Conservation (phyloP, 2,113 vertebrate species). For the Morphnarchus princeps region DNA sequence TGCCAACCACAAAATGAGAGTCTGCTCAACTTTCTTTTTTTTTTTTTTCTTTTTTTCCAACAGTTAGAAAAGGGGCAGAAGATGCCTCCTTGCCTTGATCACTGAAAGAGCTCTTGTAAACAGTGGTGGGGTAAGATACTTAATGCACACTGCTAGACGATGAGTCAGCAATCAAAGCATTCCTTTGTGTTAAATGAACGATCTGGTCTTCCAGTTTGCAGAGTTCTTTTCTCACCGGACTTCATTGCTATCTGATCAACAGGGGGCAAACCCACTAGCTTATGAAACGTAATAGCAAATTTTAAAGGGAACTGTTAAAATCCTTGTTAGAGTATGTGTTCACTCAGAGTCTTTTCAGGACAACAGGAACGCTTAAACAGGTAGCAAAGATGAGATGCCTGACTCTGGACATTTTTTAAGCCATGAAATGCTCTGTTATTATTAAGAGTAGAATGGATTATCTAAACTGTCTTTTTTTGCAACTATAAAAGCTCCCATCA, state of each 20-base stretch:
- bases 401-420: neutral
- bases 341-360: neutral
- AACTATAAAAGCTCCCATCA: neutral
- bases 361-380: neutral
- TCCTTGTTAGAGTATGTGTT: neutral
- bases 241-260: neutral
- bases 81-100: neutral
- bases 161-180: neutral
- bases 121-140: neutral
- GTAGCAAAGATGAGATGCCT: neutral
- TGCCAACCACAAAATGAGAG: neutral
- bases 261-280: neutral
- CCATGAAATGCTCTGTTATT: neutral
- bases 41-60: neutral
- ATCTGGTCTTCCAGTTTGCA: neutral
- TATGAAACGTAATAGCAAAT: neutral
- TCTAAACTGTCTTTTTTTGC: no score
- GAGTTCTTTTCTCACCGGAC: neutral
- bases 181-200: neutral
- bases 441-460: neutral
- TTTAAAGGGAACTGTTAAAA: neutral
- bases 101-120: neutral
- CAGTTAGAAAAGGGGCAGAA: neutral
- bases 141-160: neutral
- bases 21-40: neutral